These are phyloP conservation scores for Seira ritae DNA, from an alignment of 2,888 invertebrate species.

Conservation along the genomic window DNA sequence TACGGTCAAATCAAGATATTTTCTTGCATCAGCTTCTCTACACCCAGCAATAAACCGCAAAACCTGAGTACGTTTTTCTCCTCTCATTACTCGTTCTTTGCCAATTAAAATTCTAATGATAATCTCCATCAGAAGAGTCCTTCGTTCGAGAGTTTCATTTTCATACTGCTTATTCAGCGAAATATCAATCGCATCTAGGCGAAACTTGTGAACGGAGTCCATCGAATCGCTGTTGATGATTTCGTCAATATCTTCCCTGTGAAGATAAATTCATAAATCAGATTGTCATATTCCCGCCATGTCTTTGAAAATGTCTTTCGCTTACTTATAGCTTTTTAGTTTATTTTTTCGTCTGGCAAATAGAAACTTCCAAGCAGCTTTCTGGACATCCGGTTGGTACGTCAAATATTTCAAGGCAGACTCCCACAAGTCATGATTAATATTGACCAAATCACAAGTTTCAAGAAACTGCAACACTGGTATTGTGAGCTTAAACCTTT, in stretches of 20 bases:
- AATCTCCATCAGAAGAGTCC: conserved; percentile 62
- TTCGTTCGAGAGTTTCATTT: conserved; percentile 59
- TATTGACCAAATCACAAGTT: conserved; percentile 59
- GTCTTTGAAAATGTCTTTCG: not conserved
- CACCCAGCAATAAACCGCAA: conserved; percentile 68
- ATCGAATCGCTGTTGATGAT: conserved; percentile 64
- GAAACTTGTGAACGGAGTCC: conserved; percentile 62
- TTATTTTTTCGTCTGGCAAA: conserved; percentile 64
- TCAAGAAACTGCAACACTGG: conserved; percentile 65
- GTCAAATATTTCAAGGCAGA: conserved; percentile 54
- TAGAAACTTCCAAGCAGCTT: conserved; percentile 67
- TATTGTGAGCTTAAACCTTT: conserved; percentile 42
- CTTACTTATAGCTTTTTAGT: conserved; percentile 66
- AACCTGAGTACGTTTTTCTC: conserved; percentile 60
- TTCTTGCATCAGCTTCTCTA: conserved; percentile 59
- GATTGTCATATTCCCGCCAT: not conserved
- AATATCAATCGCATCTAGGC: conserved; percentile 65
- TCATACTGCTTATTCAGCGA: conserved; percentile 62
- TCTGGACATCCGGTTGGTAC: conserved; percentile 58
- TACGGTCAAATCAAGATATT: conserved; percentile 58
- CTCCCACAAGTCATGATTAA: conserved; percentile 64
- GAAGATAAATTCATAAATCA: not conserved
- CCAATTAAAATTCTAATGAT: conserved; percentile 66
- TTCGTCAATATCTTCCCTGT: conserved; percentile 65
- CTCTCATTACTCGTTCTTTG: conserved; percentile 66